These are phyloP conservation scores for Perca schrenkii DNA, from an alignment of 2,113 vertebrate genomes.

Conservation along the genomic window DNA sequence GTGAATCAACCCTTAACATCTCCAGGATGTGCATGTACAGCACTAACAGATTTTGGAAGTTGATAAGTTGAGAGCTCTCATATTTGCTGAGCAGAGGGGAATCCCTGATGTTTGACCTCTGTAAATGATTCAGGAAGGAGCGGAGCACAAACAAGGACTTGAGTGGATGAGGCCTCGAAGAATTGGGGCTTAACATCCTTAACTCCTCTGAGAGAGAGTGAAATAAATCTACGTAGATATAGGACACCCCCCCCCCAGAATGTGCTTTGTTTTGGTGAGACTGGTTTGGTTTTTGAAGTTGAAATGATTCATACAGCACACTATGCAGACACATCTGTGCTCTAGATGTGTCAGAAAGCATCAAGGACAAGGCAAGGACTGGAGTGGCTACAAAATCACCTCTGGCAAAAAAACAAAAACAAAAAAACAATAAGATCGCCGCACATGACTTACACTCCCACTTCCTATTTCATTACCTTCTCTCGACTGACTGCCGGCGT, in stretches of 20 bases:
- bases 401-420: neutral
- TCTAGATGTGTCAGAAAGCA: conserved; percentile 7
- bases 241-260: no score
- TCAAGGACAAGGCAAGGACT: neutral
- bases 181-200: conserved; percentile 8
- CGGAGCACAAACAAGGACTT: neutral
- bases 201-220: neutral
- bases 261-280: neutral
- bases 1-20: neutral
- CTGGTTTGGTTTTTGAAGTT: neutral
- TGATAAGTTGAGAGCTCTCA: neutral
- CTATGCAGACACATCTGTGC: neutral
- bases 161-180: neutral
- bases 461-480: conserved; percentile 57
- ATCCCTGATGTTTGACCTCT: conserved; percentile 17
- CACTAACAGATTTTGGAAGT: neutral
- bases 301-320: neutral
- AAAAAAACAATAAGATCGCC: neutral
- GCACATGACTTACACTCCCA: neutral
- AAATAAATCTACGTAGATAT: neutral
- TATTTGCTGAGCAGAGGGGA: conserved; percentile 17
- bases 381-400: conserved; percentile 7
- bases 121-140: neutral
- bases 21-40: neutral
- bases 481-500: conserved; percentile 71